phyloP scores from a whole-genome alignment of 2,113 vertebrate genomes.

The Notarius lentiginosus region DNA sequence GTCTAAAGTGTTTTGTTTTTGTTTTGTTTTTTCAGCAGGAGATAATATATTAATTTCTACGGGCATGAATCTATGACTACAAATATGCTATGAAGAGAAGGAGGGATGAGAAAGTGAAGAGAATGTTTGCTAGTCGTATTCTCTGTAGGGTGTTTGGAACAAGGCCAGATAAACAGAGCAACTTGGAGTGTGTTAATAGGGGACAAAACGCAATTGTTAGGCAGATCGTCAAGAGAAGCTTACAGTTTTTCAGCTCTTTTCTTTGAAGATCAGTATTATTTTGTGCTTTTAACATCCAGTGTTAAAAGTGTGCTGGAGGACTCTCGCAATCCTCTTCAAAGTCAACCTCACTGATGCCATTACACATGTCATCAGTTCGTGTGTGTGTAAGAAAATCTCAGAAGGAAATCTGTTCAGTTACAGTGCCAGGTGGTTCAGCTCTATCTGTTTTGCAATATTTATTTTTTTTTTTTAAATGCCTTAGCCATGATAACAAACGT shows the following conservation, averaged over 20 bases:
- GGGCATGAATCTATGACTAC: slow-evolving; percentile 20
- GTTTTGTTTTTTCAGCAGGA: neutral
- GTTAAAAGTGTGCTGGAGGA: slow-evolving; percentile 1
- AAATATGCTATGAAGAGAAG: slow-evolving; percentile 1
- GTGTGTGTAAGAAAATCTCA: neutral
- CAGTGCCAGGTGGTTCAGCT: neutral
- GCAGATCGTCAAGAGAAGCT: slow-evolving; percentile 50
- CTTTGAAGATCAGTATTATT: slow-evolving; percentile 53
- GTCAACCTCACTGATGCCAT: slow-evolving; percentile 23
- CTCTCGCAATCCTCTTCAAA: slow-evolving; percentile 13
- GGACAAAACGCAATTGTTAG: slow-evolving; percentile 60
- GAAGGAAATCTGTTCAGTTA: neutral
- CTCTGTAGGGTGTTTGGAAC: slow-evolving; percentile 50
- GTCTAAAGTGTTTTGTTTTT: neutral
- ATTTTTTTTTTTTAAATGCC: too few relatives aligned
- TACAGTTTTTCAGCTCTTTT: slow-evolving; percentile 45
- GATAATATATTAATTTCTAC: slow-evolving; percentile 27
- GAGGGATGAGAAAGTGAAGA: slow-evolving; percentile 28
- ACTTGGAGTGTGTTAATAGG: slow-evolving; percentile 58
- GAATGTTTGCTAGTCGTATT: slow-evolving; percentile 27
- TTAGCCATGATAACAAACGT: slow-evolving; percentile 27
- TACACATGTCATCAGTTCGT: neutral
- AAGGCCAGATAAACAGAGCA: slow-evolving; percentile 66
- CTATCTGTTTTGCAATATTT: neutral
- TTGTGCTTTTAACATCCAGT: slow-evolving; percentile 36